These are phyloP conservation scores for Zalophus californianus DNA, from an alignment of 2,797 vertebrate species.

Conservation along the genomic window DNA sequence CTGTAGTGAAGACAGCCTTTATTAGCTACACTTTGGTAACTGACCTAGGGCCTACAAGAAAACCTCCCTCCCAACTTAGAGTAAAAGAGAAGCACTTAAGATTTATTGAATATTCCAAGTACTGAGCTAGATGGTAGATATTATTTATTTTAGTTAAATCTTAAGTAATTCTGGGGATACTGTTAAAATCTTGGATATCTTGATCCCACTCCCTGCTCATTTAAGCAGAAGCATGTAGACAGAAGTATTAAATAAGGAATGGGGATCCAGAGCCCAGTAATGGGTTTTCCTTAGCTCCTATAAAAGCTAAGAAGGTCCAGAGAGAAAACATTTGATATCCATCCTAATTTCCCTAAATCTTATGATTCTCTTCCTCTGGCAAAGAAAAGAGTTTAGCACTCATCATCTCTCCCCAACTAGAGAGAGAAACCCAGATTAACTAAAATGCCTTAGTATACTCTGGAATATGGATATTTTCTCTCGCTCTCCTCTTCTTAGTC, in stretches of 20 bases:
- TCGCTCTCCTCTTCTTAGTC: neutral
- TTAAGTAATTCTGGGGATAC: neutral
- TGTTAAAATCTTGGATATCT: neutral
- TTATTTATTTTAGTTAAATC: slow-evolving; percentile 24
- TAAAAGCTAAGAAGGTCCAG: neutral
- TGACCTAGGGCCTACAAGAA: neutral
- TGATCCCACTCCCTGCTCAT: neutral
- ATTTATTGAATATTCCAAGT: neutral
- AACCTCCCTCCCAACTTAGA: neutral
- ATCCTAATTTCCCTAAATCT: neutral
- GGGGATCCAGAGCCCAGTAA: neutral
- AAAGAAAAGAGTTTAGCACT: neutral
- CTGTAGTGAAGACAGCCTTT: neutral
- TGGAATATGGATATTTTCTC: neutral
- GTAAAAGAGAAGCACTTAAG: neutral
- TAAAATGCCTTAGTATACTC: neutral
- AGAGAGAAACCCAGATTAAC: neutral
- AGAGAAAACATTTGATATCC: neutral
- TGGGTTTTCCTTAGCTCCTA: neutral
- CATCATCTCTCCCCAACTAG: neutral
- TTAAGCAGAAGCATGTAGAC: neutral
- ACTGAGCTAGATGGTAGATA: neutral
- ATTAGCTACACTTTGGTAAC: neutral
- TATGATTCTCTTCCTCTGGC: neutral
- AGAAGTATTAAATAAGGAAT: neutral